Evolutionary conservation across 2,888 invertebrate species (phyloP).

Genomic region (Parnassius mnemosyne): DNA sequence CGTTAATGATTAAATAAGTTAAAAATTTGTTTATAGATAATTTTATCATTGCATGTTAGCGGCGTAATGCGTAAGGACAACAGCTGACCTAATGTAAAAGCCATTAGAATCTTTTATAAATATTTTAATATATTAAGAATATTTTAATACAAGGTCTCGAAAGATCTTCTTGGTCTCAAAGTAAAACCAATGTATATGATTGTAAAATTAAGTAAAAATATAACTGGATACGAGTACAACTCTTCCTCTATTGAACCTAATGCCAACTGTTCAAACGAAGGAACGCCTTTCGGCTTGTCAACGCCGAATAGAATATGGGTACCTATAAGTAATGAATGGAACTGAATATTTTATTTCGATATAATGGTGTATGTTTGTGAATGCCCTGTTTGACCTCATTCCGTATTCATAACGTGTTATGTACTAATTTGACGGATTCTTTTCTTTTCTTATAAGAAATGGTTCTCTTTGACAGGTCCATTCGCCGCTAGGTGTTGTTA

Average conservation of each 20-base stretch:
- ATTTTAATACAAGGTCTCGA: no score
- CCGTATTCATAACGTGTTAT: conserved; percentile 74
- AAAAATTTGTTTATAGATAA: no score
- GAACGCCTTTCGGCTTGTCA: conserved; percentile 69
- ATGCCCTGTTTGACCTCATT: conserved; percentile 78
- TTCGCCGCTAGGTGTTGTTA: conserved; percentile 50
- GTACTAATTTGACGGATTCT: conserved; percentile 76
- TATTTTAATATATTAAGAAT: no score
- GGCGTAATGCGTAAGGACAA: no score
- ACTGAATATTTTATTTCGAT: conserved; percentile 77
- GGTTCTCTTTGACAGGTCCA: conserved; percentile 61
- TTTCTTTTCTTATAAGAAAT: conserved; percentile 68
- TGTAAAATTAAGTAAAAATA: background rate
- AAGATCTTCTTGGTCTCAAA: no score
- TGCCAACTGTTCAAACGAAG: conserved; percentile 74
- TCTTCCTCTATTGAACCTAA: conserved; percentile 48
- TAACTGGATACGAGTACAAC: conserved; percentile 29
- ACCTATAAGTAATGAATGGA: conserved; percentile 68
- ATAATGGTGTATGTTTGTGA: conserved; percentile 68
- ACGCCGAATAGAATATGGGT: conserved; percentile 51
- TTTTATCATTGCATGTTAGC: no score
- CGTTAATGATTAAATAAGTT: no score
- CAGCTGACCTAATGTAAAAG: no score
- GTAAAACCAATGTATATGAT: background rate
- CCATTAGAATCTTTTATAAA: no score